Percentiles rank a stretch among this genome's conserved stretches.
Conservation (phyloP, 2,888 invertebrate species). For the Spilarctia lutea region DNA sequence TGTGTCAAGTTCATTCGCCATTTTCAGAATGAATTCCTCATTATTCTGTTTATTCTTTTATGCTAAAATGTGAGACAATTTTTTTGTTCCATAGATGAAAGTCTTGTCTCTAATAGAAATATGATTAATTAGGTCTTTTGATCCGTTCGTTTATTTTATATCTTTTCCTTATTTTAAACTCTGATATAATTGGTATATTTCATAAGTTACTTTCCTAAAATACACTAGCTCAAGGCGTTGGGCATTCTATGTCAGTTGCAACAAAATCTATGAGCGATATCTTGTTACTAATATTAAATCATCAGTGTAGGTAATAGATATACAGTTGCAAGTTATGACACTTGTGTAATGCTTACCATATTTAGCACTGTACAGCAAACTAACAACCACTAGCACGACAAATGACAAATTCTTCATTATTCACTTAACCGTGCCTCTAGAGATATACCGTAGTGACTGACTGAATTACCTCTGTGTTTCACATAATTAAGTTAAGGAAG, state of each 20-base stretch:
- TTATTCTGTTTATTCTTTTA: too few species aligned
- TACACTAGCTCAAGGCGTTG: neutral
- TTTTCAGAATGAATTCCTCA: too few species aligned
- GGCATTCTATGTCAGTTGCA: neutral
- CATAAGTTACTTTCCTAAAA: neutral
- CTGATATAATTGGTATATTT: neutral
- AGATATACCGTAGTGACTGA: constrained; percentile 15
- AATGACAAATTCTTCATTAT: constrained; percentile 31
- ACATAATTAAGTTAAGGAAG: constrained; percentile 43
- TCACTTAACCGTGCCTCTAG: constrained; percentile 1
- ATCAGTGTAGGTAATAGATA: too few species aligned
- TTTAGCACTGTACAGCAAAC: constrained; percentile 33
- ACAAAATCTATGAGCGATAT: neutral
- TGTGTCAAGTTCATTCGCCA: neutral
- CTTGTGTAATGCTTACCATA: constrained; percentile 37
- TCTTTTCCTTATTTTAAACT: neutral
- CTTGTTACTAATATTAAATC: too few species aligned
- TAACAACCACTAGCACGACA: constrained; percentile 13
- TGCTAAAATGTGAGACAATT: too few species aligned
- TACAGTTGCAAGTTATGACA: too few species aligned
- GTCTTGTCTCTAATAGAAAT: too few species aligned
- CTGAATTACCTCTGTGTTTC: constrained; percentile 40
- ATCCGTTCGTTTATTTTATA: too few species aligned
- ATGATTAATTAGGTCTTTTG: too few species aligned
- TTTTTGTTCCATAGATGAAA: too few species aligned